Base-by-base conservation (phyloP, 2,113 vertebrate genomes). In the Apteryx mantelli region DNA sequence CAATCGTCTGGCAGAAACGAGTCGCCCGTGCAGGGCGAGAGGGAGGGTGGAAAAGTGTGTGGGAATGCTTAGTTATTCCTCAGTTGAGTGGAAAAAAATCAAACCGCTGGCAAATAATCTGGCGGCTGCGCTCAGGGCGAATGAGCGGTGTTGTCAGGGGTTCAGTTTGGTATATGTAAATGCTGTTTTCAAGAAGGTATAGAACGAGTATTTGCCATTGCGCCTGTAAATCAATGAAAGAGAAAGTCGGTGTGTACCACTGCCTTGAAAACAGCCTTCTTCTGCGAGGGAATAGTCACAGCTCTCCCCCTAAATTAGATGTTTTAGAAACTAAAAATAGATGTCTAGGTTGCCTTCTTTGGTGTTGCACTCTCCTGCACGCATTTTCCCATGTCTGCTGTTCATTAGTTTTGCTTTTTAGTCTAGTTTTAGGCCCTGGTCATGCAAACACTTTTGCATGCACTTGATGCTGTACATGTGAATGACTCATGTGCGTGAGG, bases 351-450 rank as follows among this genome's bases (percentile, higher is more conserved):
- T 68, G 42, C 36, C 9, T 1, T 4, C 73, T 82, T 63, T 20
- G 86, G 30, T 58, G 53, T 32, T 64, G 71, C 9, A 0, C 7
- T 38, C 26, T 69, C 46, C 64, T 38, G 30, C 12, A 4, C 0
- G 0, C 32, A 20, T 68, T 34, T 1, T 4, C 8, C 6, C 18
- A 0, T 11, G 58, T 32, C 44, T 83, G 50, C 13, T 46, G 46
- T 36, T 64, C 46, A 26, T 81, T 78, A 75, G 32, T 61, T 91
- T 79, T 84, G 32, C 14, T 26, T 93, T 93, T 90, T 73, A 71
- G 25, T 52, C 48, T 32, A 3, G 28, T 42, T 66, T 53, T 20
- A 22, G 30, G 20, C 28, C 32, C 26, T 16, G 32, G 24, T n/a
- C 71, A 1, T 42, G 55, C 61, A 42, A 76, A 77, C 7, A 5